Base-by-base conservation (phyloP, 2,888 invertebrate species). In the Pecten maximus region DNA sequence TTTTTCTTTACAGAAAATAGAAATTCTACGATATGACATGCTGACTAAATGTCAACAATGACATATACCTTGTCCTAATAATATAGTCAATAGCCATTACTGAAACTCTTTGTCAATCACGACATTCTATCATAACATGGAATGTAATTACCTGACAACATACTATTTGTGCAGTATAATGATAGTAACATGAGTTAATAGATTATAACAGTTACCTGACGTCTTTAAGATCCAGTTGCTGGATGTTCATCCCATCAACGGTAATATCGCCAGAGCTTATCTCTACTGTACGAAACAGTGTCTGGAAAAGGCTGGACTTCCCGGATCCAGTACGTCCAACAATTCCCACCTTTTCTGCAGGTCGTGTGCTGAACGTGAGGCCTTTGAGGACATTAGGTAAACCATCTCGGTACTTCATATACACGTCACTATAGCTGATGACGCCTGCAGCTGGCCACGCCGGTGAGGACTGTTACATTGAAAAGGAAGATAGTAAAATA, bases 271-370 rank as follows among this genome's bases (percentile, higher is more conserved):
- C 99, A 39, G 97, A 97, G 92, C 97, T 96, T 44, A 98, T 96
- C 91, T 98, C 98, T 15, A 98, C 97, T 89, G 99, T 97, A 90
- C 99, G 97, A 96, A 99, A 98, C 4, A 99, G 96, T 0, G 98
- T 98, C 87, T 98, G 97, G 94, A 99, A 97, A 48, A 99, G 97
- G 6, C 98, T 98, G 95, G 98, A 98, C 97, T 99, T 99, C 89
- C 99, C 99, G 10, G 99, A 98, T 88, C 99, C 99, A 0, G 99
- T 99, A 94, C 99, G 97, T 2, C 99, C 99, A 90, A 99, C 98
- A 91, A 99, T 98, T 48, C 96, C 96, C 39, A 96, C 97, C 96
- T 98, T 98, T 97, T 99, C 99, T 44, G 98, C 98, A 2, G 99
- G 98, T 94, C 98, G 97, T 0, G 98, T 98, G 92, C 98, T 97